Percentiles rank a stretch among this genome's conserved stretches.
Evolutionary conservation across 2,113 vertebrate genomes (phyloP).

Genomic region (Etheostoma spectabile): DNA sequence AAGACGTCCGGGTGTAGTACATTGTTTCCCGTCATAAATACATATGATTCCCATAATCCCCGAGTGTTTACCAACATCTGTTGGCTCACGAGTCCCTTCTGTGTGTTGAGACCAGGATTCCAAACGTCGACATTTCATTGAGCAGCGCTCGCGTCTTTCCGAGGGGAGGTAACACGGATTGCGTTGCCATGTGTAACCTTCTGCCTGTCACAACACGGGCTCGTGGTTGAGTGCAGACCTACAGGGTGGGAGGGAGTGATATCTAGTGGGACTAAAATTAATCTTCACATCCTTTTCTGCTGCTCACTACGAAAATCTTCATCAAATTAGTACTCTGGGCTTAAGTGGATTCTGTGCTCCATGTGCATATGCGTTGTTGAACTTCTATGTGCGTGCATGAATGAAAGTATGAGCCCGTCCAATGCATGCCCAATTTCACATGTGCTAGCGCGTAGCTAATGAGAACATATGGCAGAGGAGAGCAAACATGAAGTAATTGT

Average conservation of each 20-base stretch:
- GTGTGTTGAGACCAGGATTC: background rate
- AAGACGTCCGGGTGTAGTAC: slow-evolving; percentile 33
- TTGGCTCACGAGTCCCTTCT: background rate
- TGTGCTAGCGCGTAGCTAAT: slow-evolving; percentile 16
- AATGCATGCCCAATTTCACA: slow-evolving; percentile 8
- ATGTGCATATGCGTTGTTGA: slow-evolving; percentile 1
- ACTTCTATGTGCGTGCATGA: background rate
- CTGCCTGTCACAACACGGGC: background rate
- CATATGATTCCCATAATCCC: slow-evolving; percentile 51
- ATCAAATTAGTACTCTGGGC: slow-evolving; percentile 35
- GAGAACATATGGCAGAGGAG: slow-evolving; percentile 51
- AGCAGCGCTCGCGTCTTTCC: background rate
- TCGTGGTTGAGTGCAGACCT: too few species aligned
- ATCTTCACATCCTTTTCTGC: background rate
- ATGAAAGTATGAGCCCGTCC: background rate
- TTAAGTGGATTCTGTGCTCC: slow-evolving; percentile 3
- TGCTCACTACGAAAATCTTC: slow-evolving; percentile 24
- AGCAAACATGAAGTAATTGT: slow-evolving; percentile 26
- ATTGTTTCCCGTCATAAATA: slow-evolving; percentile 46
- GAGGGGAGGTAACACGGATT: background rate
- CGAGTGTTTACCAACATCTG: slow-evolving; percentile 35
- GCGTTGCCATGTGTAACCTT: background rate
- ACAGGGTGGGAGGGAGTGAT: background rate
- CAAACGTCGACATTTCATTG: background rate
- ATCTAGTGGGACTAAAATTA: background rate